Evolutionary conservation across 2,113 vertebrate species (phyloP).

Genomic region (Calidris pygmaea): DNA sequence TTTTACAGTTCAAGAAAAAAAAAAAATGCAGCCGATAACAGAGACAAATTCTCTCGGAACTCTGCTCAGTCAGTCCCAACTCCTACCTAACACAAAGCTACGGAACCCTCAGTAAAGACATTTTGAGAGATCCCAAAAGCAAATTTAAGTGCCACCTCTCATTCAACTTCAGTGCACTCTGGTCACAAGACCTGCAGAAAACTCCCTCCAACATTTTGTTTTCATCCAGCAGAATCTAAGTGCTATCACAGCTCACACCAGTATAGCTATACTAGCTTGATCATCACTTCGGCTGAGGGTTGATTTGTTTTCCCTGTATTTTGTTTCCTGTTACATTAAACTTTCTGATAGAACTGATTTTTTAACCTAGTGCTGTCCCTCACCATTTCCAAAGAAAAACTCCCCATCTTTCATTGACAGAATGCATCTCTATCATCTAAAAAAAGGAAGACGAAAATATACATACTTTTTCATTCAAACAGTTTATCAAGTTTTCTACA

Average conservation of each 20-base stretch:
- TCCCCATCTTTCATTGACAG: not conserved
- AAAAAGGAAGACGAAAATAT: not conserved
- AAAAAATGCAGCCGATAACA: not conserved
- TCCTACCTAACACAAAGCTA: fast-evolving
- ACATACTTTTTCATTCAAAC: slow-evolving; percentile 89
- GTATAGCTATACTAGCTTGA: not conserved
- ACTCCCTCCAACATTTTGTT: not conserved
- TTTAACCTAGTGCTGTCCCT: not conserved
- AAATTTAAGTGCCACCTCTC: not conserved
- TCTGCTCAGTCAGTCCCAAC: not conserved
- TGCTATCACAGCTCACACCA: not conserved
- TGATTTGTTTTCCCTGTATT: not conserved
- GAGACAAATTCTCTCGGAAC: not conserved
- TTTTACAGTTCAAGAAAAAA: not conserved
- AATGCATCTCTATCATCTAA: not conserved
- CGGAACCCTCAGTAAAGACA: not conserved
- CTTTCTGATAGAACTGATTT: not conserved
- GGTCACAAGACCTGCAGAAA: not conserved
- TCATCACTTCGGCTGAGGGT: not conserved
- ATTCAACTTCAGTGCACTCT: not conserved
- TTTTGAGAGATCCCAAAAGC: not conserved
- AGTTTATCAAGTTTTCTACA: slow-evolving; percentile 87
- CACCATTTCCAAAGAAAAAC: not conserved
- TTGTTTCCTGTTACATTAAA: not conserved
- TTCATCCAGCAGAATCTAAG: not conserved